These are phyloP conservation scores for Gerris buenoi DNA, from an alignment of 1,140 invertebrate genomes.

Conservation along the genomic window DNA sequence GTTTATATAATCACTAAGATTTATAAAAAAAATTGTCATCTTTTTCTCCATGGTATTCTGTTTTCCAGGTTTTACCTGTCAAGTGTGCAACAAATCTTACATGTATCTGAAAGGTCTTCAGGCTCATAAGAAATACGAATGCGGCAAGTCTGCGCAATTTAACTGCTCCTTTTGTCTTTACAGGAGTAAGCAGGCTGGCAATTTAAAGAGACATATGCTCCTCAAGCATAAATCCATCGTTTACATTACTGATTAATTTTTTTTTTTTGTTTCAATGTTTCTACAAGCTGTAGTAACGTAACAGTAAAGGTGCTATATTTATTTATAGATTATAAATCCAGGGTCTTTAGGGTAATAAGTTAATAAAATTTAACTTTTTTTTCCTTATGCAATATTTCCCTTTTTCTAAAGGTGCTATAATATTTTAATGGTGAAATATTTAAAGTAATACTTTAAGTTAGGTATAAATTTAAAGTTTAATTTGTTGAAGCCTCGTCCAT, in stretches of 20 bases:
- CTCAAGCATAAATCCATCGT: conserved; percentile 5
- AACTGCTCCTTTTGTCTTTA: conserved; percentile 24
- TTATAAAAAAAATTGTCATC: neutral
- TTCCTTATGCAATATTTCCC: too few relatives aligned
- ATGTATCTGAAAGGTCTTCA: conserved; percentile 7
- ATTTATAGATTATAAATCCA: conserved; percentile 3
- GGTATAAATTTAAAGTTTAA: too few relatives aligned
- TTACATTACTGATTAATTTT: neutral
- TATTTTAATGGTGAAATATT: too few relatives aligned
- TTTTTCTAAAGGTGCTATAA: too few relatives aligned
- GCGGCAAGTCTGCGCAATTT: conserved; percentile 14
- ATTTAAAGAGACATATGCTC: conserved; percentile 32
- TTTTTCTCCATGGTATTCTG: neutral
- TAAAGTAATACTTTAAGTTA: too few relatives aligned
- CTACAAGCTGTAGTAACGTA: neutral
- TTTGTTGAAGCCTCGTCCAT: too few relatives aligned
- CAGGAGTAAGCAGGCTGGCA: conserved; percentile 33
- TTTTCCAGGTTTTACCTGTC: neutral
- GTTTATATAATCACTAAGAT: too few relatives aligned
- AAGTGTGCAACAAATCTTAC: neutral
- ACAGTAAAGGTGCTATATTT: neutral
- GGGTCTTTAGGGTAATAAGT: conserved; percentile 2
- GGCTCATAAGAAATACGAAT: conserved; percentile 14
- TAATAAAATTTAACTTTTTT: too few relatives aligned
- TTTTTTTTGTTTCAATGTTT: neutral